Evolutionary conservation across 2,797 vertebrate genomes (phyloP).

Genomic region (Caiman crocodilus): DNA sequence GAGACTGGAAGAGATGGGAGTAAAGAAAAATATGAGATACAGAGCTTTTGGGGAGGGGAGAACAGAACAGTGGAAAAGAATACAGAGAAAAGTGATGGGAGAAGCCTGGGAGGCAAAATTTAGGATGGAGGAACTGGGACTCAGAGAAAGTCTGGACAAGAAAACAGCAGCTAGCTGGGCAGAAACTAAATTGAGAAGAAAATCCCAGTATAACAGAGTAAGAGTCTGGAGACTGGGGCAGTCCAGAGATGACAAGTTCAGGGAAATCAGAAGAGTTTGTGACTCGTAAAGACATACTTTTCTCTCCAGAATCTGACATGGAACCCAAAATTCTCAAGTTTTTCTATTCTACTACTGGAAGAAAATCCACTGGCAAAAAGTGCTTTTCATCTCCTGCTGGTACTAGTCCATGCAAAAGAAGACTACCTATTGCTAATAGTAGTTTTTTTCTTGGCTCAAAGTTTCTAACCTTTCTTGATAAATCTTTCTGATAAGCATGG

Average conservation of each 20-base stretch:
- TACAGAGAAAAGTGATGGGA: background rate
- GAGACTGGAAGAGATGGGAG: background rate
- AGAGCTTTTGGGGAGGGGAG: background rate
- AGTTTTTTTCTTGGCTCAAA: background rate
- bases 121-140: background rate
- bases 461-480: background rate
- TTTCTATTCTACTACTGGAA: background rate
- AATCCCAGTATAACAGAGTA: background rate
- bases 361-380: background rate
- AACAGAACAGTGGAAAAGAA: background rate
- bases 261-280: background rate
- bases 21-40: background rate
- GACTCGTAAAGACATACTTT: background rate
- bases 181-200: background rate
- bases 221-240: background rate
- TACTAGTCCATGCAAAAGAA: background rate
- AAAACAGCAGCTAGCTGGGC: background rate
- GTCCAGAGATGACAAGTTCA: background rate
- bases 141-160: background rate
- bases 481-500: background rate
- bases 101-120: background rate
- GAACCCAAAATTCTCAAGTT: background rate
- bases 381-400: background rate
- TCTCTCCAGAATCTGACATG: fast-evolving
- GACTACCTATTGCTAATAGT: background rate